Evolutionary conservation across 2,797 vertebrate species (phyloP).

Genomic region (Lithobates pipiens): DNA sequence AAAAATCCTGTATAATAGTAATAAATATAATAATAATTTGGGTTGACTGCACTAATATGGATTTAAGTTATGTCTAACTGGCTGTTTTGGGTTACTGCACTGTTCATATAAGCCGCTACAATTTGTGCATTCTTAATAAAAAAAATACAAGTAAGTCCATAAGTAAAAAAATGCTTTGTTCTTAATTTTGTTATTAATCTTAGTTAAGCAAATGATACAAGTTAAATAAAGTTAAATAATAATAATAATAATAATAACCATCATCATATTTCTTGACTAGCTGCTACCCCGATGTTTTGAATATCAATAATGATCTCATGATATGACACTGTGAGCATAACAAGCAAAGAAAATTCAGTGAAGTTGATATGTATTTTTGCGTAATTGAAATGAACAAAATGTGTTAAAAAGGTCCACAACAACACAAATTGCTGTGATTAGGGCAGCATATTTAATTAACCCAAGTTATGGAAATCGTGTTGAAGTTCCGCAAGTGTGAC

Average conservation of each 20-base stretch:
- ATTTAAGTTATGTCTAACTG: no score
- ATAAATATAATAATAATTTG: no score
- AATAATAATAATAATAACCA: background rate
- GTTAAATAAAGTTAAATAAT: background rate
- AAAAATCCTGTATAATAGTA: no score
- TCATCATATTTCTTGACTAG: background rate
- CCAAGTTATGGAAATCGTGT: background rate
- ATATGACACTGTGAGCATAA: background rate
- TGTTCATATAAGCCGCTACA: no score
- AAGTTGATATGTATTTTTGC: background rate
- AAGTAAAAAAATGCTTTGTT: no score
- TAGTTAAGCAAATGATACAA: no score
- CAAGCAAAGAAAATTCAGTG: background rate
- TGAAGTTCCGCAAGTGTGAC: background rate
- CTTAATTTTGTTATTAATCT: no score
- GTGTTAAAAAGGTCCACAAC: background rate
- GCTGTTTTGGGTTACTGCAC: no score
- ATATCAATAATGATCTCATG: background rate
- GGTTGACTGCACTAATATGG: no score
- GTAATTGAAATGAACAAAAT: conserved; percentile 1
- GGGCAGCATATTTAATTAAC: conserved; percentile 6
- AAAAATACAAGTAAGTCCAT: no score
- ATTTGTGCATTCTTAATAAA: no score
- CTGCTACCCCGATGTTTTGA: background rate
- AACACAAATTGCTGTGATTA: conserved; percentile 8